Conservation (phyloP, 2,113 vertebrate genomes). For the Muntiacus muntjak region DNA sequence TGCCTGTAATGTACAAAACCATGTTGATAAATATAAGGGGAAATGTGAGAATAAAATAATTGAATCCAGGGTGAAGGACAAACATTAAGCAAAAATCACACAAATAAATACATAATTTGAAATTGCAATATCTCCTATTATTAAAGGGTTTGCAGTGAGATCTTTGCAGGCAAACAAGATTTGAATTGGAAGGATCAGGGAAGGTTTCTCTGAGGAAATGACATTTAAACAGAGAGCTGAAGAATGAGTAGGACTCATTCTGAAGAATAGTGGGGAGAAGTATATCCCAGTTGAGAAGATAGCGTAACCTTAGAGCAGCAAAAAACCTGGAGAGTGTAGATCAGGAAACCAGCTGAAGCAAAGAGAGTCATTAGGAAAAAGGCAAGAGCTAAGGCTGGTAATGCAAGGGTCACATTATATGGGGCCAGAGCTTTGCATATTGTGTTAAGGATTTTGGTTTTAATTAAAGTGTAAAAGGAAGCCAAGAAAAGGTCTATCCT, state of each 20-base stretch:
- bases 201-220: slow-evolving; percentile 1
- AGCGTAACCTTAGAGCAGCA: background rate
- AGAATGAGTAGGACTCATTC: background rate
- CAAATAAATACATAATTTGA: slow-evolving; percentile 1
- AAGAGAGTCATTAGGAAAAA: background rate
- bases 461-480: slow-evolving; percentile 19
- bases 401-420: background rate
- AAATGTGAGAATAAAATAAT: slow-evolving; percentile 16
- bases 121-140: background rate
- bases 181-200: background rate
- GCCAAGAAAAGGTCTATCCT: slow-evolving; percentile 20
- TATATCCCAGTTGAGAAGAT: background rate
- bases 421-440: background rate
- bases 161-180: background rate
- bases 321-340: background rate
- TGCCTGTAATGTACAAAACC: background rate
- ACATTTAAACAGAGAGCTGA: background rate
- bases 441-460: background rate
- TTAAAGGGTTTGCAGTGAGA: background rate
- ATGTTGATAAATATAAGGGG: background rate
- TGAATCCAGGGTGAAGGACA: background rate
- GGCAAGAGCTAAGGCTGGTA: background rate
- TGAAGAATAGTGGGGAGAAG: background rate
- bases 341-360: background rate
- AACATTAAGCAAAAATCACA: background rate